Evolutionary conservation across 2,797 vertebrate genomes (phyloP).

Genomic region (Leucoraja ocellata): DNA sequence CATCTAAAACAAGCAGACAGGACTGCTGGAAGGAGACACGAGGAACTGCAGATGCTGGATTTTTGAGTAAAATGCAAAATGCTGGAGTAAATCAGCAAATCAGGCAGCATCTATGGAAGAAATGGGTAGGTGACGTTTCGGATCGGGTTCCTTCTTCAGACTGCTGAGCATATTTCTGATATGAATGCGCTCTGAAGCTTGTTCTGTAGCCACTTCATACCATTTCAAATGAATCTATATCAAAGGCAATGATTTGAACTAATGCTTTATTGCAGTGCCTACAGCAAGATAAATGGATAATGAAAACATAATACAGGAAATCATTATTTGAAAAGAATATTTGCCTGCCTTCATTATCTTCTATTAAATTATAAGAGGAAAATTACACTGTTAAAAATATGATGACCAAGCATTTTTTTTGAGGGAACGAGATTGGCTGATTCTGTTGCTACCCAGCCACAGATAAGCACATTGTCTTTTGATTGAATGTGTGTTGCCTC

Average conservation of each 20-base stretch:
- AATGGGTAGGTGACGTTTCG: too few relatives aligned
- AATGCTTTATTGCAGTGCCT: not conserved
- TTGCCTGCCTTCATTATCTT: not conserved
- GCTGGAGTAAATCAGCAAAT: too few relatives aligned
- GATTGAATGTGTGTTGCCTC: not conserved
- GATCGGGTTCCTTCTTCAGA: not conserved
- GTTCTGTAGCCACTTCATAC: not conserved
- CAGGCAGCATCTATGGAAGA: too few relatives aligned
- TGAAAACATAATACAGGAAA: not conserved
- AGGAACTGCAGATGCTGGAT: too few relatives aligned
- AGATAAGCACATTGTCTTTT: not conserved
- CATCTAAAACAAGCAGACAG: not conserved
- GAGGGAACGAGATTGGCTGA: not conserved
- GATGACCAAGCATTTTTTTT: not conserved
- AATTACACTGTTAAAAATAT: not conserved
- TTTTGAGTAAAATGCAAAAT: too few relatives aligned
- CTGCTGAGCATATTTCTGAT: not conserved
- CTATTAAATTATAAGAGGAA: not conserved
- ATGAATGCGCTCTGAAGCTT: not conserved
- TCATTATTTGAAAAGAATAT: not conserved
- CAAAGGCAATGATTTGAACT: not conserved
- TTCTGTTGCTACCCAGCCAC: not conserved
- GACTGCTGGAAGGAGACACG: not conserved
- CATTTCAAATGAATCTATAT: not conserved
- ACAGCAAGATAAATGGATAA: not conserved